These are phyloP conservation scores for Drosophila robusta DNA, from an alignment of 2,888 invertebrate genomes.

Conservation along the genomic window DNA sequence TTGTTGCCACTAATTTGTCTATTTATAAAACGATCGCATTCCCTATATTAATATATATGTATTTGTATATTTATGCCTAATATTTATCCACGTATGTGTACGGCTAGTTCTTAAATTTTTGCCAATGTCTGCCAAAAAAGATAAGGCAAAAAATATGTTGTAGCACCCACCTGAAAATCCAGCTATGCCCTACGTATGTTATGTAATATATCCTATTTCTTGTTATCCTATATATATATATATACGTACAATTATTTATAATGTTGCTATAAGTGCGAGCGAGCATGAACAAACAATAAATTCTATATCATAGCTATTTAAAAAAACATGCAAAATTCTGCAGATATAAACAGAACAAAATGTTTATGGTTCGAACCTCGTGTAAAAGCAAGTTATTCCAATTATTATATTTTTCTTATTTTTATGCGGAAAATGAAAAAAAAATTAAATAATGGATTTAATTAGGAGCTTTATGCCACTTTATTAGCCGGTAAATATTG, in stretches of 20 bases:
- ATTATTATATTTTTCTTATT: no score
- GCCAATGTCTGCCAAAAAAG: slow-evolving; percentile 20
- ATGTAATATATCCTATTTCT: slow-evolving; percentile 6
- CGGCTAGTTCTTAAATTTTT: slow-evolving; percentile 17
- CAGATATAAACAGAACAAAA: no score
- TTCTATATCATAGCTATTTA: slow-evolving; percentile 1
- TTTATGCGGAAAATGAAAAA: no score
- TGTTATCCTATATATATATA: slow-evolving; percentile 3
- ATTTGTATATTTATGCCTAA: neutral
- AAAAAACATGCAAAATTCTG: neutral
- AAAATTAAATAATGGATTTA: neutral
- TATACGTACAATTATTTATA: slow-evolving; percentile 24
- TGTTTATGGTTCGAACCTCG: no score
- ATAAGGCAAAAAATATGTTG: neutral
- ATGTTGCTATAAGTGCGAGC: slow-evolving; percentile 26
- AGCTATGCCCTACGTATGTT: slow-evolving; percentile 8
- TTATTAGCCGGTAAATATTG: neutral
- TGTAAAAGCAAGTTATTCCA: no score
- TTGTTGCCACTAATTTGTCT: slow-evolving; percentile 38
- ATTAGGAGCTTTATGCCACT: neutral
- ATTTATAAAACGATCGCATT: slow-evolving; percentile 12
- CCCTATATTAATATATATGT: slow-evolving; percentile 10
- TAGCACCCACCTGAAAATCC: neutral
- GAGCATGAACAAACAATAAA: slow-evolving; percentile 44
- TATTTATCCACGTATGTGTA: neutral